phyloP scores from a whole-genome alignment of 53 echinoderm and acorn worm genomes.

The Paelopatides confundens region DNA sequence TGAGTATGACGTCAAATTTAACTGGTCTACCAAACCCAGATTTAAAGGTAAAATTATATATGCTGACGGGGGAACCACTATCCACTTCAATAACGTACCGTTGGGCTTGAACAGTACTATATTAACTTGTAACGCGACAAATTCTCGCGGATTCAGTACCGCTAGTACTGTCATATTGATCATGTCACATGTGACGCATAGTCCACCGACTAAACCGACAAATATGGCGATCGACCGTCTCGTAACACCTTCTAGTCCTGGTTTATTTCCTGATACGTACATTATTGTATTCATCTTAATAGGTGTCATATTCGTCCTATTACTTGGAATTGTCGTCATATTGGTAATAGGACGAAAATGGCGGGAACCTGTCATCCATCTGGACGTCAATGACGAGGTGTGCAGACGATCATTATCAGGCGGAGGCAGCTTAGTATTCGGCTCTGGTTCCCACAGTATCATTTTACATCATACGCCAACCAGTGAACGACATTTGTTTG shows the following conservation, averaged over 20 bases:
- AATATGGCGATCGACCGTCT: background rate
- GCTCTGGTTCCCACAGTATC: constrained; percentile 1
- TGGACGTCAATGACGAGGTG: constrained; percentile 30
- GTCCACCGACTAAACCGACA: background rate
- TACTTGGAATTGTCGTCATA: constrained; percentile 12
- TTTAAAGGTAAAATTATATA: background rate
- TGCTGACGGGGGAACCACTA: background rate
- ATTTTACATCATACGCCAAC: background rate
- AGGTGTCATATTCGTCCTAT: constrained; percentile 19
- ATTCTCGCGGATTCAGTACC: background rate
- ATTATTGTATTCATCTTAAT: constrained; percentile 22
- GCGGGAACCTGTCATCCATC: constrained; percentile 33
- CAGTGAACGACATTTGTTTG: constrained; percentile 1
- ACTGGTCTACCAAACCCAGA: constrained; percentile 7
- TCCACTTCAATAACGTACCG: background rate
- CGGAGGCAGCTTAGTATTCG: constrained; percentile 25
- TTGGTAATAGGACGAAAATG: constrained; percentile 24
- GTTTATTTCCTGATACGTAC: background rate
- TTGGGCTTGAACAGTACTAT: constrained; percentile 6
- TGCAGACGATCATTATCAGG: constrained; percentile 24
- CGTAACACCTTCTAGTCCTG: background rate
- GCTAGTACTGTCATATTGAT: background rate
- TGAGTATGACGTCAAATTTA: background rate
- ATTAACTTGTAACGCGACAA: background rate
- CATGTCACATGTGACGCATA: background rate